Evolutionary conservation across 2,888 invertebrate species (phyloP), one percentile per base, ranked within the genome.

Genomic region (Hetaerina titia): DNA sequence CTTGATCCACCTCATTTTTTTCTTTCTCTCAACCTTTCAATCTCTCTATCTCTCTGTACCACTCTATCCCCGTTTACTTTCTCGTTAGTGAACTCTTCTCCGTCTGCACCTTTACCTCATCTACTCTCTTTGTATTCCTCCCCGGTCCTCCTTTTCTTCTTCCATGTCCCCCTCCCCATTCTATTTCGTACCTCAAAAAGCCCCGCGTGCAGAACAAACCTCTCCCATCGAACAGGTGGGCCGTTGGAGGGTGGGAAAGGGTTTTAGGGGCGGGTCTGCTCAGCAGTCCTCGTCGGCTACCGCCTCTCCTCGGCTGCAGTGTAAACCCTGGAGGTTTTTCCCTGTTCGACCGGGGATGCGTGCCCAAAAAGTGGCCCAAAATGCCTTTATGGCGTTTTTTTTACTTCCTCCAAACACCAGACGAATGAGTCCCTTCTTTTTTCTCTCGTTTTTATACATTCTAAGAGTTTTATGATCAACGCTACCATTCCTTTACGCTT

Each of bases 161-260:
- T 74, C 45, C 56, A 19, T 22, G 8, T 69, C n/a, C 92, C 15
- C 57, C 69, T 22, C 15, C 88, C 13, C 56, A 4, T 45, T 56
- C 15, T 89, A n/a, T 90, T 90, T 69, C 69, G 69, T 64, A n/a
- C 56, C 90, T 25, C 60, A 19, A n/a, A n/a, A 25, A 60, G n/a
- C 25, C 17, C 90, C 56, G 58, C 88, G 57, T 56, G 6, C 88
- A 9, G 9, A 57, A 56, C 58, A 17, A 31, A 56, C 31, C 45
- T 57, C 56, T 45, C 69, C 92, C 74, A 57, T 69, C 92, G 92
- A 92, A 92, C 92, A 92, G 92, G 92, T 92, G 92, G 92, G 92
- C 56, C 56, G 63, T 25, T 45, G 45, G 25, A 57, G 1, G 60
- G 60, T n/a, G 60, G 58, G n/a, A 22, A 19, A 57, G 8, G 45